A percentile compares a stretch with the other conserved stretches of the same genome.
Evolutionary conservation across 1,140 invertebrate species (phyloP).

Genomic region (Bombus confusus): DNA sequence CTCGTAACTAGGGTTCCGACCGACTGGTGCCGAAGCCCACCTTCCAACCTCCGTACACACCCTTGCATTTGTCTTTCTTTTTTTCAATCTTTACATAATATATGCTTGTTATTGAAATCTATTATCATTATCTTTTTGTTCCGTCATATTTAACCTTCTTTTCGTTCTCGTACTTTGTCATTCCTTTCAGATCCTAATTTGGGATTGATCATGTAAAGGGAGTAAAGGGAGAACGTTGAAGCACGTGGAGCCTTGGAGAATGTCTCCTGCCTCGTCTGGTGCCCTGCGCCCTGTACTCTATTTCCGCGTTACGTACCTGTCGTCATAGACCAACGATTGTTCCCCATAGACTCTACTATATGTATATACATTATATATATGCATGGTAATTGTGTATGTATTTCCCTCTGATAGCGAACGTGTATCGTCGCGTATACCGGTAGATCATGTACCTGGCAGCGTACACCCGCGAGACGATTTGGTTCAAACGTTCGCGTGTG

Average conservation of each 20-base stretch:
- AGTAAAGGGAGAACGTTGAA: neutral
- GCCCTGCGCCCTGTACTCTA: slow-evolving; percentile 58
- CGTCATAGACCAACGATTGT: slow-evolving; percentile 2
- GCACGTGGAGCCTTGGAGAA: neutral
- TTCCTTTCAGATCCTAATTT: slow-evolving; percentile 22
- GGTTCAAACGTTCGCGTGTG: slow-evolving; percentile 27
- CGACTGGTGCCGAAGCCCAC: slow-evolving; percentile 80
- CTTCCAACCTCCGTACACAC: slow-evolving; percentile 79
- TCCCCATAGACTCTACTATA: slow-evolving; percentile 9
- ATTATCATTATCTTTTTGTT: neutral
- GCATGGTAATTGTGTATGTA: neutral
- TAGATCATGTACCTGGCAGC: neutral
- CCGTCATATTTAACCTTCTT: neutral
- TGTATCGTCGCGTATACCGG: neutral
- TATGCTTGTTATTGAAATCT: slow-evolving; percentile 6
- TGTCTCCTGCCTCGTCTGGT: slow-evolving; percentile 39
- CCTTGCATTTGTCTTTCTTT: slow-evolving; percentile 47
- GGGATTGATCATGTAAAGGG: neutral
- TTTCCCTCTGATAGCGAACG: neutral
- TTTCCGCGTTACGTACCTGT: slow-evolving; percentile 64
- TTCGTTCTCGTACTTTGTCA: fast-evolving
- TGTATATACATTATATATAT: neutral
- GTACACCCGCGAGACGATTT: neutral
- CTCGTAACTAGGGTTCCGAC: slow-evolving; percentile 83
- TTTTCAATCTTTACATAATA: slow-evolving; percentile 37